These are phyloP conservation scores for Benitochromis conjunctus DNA, from an alignment of 2,113 vertebrate genomes.

Conservation along the genomic window DNA sequence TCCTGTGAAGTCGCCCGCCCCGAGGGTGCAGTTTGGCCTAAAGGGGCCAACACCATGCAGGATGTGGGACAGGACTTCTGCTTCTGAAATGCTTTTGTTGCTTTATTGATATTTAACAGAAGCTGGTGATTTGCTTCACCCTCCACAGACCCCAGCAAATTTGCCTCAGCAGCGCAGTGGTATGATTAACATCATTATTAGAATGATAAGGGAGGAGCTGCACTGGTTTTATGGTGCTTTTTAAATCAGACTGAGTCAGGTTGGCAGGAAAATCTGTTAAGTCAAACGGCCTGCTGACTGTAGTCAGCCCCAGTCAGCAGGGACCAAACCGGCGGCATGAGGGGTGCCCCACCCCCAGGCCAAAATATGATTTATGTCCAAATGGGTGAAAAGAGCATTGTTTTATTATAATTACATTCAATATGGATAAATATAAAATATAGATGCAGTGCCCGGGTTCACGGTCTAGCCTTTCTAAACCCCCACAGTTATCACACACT, in stretches of 20 bases:
- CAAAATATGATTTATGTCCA: neutral
- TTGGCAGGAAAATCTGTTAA: neutral
- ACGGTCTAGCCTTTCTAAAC: neutral
- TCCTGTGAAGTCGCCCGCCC: neutral
- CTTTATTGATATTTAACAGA: neutral
- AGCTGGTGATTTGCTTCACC: neutral
- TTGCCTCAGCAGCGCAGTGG: neutral
- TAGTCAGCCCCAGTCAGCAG: neutral
- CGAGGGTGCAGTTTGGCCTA: neutral
- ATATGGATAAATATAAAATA: neutral
- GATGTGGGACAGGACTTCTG: neutral
- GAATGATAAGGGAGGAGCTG: neutral
- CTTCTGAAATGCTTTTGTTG: neutral
- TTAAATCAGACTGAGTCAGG: neutral
- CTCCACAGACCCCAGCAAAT: neutral
- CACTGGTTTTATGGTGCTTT: neutral
- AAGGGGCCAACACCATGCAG: neutral
- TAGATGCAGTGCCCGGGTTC: neutral
- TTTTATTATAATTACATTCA: neutral
- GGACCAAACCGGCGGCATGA: neutral
- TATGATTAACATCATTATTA: neutral
- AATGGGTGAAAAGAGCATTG: neutral
- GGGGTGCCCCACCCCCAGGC: neutral
- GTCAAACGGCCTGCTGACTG: neutral
- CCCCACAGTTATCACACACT: neutral